Evolutionary conservation across 2,797 vertebrate genomes (phyloP), one percentile per base, ranked within the genome.

Genomic region (Menidia menidia): DNA sequence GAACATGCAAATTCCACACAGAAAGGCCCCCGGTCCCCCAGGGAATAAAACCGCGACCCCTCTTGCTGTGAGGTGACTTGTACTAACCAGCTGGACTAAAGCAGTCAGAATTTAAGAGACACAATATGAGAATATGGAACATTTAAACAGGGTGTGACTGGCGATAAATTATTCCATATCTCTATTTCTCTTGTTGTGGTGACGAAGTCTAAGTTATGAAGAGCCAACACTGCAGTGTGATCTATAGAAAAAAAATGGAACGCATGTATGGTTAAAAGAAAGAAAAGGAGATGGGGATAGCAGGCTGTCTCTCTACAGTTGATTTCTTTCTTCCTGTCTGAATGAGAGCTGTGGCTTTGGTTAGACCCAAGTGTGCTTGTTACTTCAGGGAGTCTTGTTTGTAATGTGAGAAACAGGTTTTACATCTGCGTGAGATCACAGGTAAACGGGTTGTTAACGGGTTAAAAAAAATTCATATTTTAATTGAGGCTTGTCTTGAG

Each of bases 311-410:
- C 43, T 80, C 30, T 75, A 63, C 54, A 79, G 63, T 61, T 47
- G 33, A 64, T 65, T 58, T 75, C 45, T 39, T 25, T 70, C 74
- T 92, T 92, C 87, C 90, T 87, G 89, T 86, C 69, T 78, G 64
- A 83, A 44, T 61, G 44, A 30, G 54, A 47, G 62, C 57, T 80
- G 85, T 52, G 83, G 87, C 61, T 90, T 81, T 47, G 54, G 57
- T 45, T 68, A 32, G 80, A 63, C 57, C n/a, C 80, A 85, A 81
- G 84, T 90, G 80, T 68, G 66, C 71, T 16, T 55, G 45, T 70
- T 45, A 67, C 62, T 67, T 75, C 16, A 68, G 71, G 71, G 71
- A 80, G 63, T 56, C 10, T 12, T 6, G 30, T 41, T 45, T 67
- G n/a, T 51, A 48, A 43, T 6, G 0, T 42, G 31, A 58, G 41